These are phyloP conservation scores for Mus minutoides DNA, from an alignment of 2,797 vertebrate genomes.

Conservation along the genomic window DNA sequence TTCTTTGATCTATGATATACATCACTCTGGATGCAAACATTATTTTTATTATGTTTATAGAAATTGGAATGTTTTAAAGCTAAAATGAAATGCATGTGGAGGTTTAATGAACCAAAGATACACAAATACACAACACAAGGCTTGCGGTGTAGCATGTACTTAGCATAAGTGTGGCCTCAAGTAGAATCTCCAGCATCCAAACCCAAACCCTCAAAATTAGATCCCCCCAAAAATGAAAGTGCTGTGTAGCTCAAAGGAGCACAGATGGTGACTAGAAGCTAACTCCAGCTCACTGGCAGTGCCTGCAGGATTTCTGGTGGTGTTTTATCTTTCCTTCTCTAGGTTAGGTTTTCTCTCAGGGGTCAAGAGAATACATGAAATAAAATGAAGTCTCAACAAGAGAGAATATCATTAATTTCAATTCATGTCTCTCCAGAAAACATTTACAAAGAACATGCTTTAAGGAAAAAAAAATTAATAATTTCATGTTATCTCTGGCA, in stretches of 20 bases:
- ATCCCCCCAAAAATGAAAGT: accelerated
- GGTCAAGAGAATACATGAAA: constrained; percentile 54
- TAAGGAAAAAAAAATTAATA: constrained; percentile 60
- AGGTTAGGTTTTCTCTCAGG: constrained; percentile 16
- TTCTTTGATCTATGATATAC: constrained; percentile 26
- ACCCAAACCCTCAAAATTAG: neutral
- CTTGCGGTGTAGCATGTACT: neutral
- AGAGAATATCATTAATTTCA: constrained; percentile 59
- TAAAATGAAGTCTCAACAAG: constrained; percentile 65
- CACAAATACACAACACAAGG: neutral
- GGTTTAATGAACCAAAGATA: constrained; percentile 49
- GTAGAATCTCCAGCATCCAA: neutral
- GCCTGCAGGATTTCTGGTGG: neutral
- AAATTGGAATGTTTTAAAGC: constrained; percentile 3
- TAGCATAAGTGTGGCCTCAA: neutral
- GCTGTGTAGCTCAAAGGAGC: neutral
- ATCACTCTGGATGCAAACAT: neutral
- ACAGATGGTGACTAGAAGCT: neutral
- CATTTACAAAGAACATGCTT: constrained; percentile 55
- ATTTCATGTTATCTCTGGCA: constrained; percentile 58
- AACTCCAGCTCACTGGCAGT: neutral
- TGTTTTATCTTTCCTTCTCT: neutral
- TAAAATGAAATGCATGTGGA: neutral
- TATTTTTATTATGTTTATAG: neutral
- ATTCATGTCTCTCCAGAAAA: constrained; percentile 65